Evolutionary conservation across 2,113 vertebrate genomes (phyloP), one percentile per base, ranked within the genome.

Genomic region (Hystrix cristata): DNA sequence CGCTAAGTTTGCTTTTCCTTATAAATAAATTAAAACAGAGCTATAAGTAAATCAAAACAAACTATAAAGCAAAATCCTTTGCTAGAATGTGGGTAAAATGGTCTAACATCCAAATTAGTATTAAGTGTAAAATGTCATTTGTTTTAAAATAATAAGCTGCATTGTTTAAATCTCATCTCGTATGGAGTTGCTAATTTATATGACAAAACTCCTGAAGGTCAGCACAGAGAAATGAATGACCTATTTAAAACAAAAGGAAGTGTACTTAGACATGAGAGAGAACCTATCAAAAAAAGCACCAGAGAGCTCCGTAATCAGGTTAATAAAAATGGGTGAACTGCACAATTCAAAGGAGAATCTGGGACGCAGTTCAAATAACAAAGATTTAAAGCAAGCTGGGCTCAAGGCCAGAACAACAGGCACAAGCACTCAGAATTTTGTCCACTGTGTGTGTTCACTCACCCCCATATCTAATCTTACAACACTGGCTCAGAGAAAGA

Each of bases 261-360:
- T 57, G 15, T 90, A 48, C 16, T 4, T 53, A 38, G 27, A 82
- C 13, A 46, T 7, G 19, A 85, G 27, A 0, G 27, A 74, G 86
- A 80, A 67, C 67, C 69, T 71, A 21, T 80, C 46, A n/a, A 67
- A 87, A 7, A 91, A 90, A 87, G 9, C 80, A 81, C 71, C 53
- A 82, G 94, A 78, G 25, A 53, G 55, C 15, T 79, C 62, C 43
- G 60, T 78, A 95, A 96, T 91, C 46, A 88, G 89, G 79, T 95
- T 93, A 85, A 93, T 97, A 89, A 95, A 95, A 96, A 74, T 82
- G 82, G 67, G 14, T 85, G 80, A 83, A 57, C 21, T 34, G 51
- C n/a, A 87, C 43, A 87, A 92, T 96, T 95, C 86, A 82, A 88
- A 90, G 81, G 48, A 92, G 80, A 95, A 92, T 95, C 79, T 98